These are phyloP conservation scores for Trissolcus brochymenae DNA, from an alignment of 2,888 invertebrate genomes.

Conservation along the genomic window DNA sequence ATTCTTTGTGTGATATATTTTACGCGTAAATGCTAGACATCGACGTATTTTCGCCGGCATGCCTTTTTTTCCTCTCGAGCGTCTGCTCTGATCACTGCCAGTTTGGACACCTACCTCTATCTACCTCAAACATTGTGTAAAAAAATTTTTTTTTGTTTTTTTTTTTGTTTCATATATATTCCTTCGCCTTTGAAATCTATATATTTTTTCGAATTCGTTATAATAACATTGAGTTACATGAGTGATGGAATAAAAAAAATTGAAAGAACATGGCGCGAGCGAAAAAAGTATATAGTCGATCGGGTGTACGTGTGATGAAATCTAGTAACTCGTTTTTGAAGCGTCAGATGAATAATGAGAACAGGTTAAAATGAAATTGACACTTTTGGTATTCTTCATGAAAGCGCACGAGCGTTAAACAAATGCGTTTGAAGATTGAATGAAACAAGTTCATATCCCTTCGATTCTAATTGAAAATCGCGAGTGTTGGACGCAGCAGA, in stretches of 20 bases:
- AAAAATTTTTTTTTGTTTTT: too few species aligned
- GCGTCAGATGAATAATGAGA: conserved; percentile 51
- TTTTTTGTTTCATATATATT: too few species aligned
- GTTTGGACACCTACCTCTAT: conserved; percentile 43
- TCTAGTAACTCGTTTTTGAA: conserved; percentile 45
- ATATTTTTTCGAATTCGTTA: too few species aligned
- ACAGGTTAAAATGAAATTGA: conserved; percentile 55
- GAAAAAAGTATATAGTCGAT: conserved; percentile 2
- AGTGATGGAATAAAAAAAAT: neutral
- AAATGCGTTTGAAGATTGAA: conserved; percentile 67
- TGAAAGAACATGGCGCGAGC: conserved; percentile 7
- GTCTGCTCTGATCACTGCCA: conserved; percentile 38
- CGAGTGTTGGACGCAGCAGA: conserved; percentile 57
- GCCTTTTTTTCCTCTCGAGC: conserved; percentile 33
- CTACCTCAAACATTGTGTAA: conserved; percentile 8
- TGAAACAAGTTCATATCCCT: conserved; percentile 60
- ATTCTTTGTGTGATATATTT: conserved; percentile 38
- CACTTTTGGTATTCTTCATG: conserved; percentile 57
- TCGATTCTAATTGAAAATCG: conserved; percentile 69
- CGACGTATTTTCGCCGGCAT: conserved; percentile 40
- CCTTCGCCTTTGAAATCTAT: too few species aligned
- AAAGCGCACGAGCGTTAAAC: conserved; percentile 62
- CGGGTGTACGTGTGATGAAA: conserved; percentile 20
- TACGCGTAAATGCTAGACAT: conserved; percentile 32
- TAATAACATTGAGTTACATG: too few species aligned